A percentile compares a stretch with the other conserved stretches of the same genome.
Evolutionary conservation across 2,888 invertebrate species (phyloP).

Genomic region (Eucera pruinosa): DNA sequence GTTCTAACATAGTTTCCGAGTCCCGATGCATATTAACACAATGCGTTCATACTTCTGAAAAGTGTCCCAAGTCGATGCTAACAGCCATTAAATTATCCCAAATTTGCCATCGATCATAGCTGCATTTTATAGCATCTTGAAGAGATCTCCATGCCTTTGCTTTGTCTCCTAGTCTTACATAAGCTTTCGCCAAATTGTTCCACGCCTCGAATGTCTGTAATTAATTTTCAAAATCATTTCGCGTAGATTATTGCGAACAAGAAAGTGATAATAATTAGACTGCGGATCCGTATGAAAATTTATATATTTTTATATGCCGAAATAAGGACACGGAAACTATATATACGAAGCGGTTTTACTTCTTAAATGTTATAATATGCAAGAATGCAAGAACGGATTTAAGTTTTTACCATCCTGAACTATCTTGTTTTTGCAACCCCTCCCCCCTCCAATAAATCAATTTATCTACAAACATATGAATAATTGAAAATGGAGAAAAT

Average conservation of each 20-base stretch:
- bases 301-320: neutral
- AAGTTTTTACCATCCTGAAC: too few species aligned
- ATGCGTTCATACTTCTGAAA: conserved; percentile 88
- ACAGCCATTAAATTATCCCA: conserved; percentile 98
- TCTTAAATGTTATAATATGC: too few species aligned
- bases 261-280: neutral
- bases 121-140: conserved; percentile 95
- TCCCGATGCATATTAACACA: too few species aligned
- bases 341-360: too few species aligned
- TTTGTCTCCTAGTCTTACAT: conserved; percentile 94
- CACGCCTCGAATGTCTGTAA: conserved; percentile 96
- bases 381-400: too few species aligned
- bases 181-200: conserved; percentile 98
- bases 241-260: neutral
- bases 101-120: conserved; percentile 96
- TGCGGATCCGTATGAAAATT: too few species aligned
- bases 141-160: conserved; percentile 93
- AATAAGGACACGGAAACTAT: too few species aligned
- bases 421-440: too few species aligned
- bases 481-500: too few species aligned
- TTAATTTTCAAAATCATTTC: conserved; percentile 15
- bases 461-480: too few species aligned
- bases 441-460: too few species aligned
- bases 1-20: too few species aligned
- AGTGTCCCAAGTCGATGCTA: conserved; percentile 93